A percentile compares a stretch with the other conserved stretches of the same genome.
These are phyloP conservation scores for Glyphotaelius pellucidus DNA, from an alignment of 2,888 invertebrate genomes.

Conservation along the genomic window DNA sequence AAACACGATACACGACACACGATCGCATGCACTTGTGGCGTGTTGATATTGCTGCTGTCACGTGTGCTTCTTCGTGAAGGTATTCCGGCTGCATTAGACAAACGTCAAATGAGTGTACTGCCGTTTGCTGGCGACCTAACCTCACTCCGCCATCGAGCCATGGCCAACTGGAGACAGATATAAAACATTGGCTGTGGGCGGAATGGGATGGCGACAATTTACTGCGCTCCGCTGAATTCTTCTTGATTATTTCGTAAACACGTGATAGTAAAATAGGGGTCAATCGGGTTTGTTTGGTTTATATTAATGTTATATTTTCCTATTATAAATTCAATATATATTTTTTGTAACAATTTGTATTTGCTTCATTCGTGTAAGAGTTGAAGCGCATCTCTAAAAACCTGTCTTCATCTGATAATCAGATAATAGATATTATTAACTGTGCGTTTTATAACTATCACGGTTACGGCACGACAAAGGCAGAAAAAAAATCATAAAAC, in stretches of 20 bases:
- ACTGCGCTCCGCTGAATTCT: neutral
- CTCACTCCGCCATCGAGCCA: conserved; percentile 36
- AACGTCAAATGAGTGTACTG: conserved; percentile 38
- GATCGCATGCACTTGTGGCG: neutral
- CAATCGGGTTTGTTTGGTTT: neutral
- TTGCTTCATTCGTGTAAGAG: neutral
- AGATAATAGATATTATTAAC: neutral
- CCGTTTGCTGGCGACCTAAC: conserved; percentile 33
- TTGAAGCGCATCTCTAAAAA: neutral
- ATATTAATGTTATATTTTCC: neutral
- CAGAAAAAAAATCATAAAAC: no score
- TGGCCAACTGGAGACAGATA: neutral
- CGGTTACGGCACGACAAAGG: no score
- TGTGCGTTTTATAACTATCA: no score
- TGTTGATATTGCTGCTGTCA: neutral
- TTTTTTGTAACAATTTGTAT: neutral
- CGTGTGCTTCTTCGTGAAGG: neutral
- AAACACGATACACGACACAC: neutral
- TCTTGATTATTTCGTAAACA: neutral
- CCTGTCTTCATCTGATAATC: neutral
- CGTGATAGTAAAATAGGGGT: neutral
- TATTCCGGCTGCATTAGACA: conserved; percentile 35
- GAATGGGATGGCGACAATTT: neutral
- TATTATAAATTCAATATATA: neutral
- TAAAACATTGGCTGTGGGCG: neutral